These are phyloP conservation scores for Spilogale gracilis DNA, from an alignment of 2,113 vertebrate species.

Conservation along the genomic window DNA sequence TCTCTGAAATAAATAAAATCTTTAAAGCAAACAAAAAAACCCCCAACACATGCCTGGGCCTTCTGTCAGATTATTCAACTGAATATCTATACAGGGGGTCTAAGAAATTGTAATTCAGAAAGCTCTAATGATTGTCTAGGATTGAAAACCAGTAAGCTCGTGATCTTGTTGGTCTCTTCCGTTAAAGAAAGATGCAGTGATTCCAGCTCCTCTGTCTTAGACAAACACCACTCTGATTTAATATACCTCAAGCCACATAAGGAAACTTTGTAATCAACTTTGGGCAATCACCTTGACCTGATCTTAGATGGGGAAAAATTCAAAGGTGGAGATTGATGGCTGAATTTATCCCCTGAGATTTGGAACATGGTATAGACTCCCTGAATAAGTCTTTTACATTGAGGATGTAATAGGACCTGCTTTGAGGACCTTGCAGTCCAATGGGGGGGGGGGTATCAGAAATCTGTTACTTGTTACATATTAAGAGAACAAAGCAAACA, in stretches of 20 bases:
- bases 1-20: background rate
- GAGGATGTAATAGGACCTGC: background rate
- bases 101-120: slow-evolving; percentile 23
- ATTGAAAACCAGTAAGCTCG: background rate
- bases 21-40: background rate
- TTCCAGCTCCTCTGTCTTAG: background rate
- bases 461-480: background rate
- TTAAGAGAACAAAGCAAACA: background rate
- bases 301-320: background rate
- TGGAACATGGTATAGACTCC: background rate
- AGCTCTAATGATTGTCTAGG: background rate
- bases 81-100: background rate
- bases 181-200: background rate
- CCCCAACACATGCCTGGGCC: background rate
- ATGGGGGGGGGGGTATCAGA: background rate
- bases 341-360: background rate
- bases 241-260: background rate
- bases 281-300: background rate
- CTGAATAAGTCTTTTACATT: background rate
- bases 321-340: background rate
- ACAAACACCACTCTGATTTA: background rate
- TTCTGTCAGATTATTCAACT: background rate
- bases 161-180: background rate
- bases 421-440: background rate
- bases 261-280: slow-evolving; percentile 43